These are phyloP conservation scores for Hippocampus guttulatus DNA, from an alignment of 2,113 vertebrate genomes.

Conservation along the genomic window DNA sequence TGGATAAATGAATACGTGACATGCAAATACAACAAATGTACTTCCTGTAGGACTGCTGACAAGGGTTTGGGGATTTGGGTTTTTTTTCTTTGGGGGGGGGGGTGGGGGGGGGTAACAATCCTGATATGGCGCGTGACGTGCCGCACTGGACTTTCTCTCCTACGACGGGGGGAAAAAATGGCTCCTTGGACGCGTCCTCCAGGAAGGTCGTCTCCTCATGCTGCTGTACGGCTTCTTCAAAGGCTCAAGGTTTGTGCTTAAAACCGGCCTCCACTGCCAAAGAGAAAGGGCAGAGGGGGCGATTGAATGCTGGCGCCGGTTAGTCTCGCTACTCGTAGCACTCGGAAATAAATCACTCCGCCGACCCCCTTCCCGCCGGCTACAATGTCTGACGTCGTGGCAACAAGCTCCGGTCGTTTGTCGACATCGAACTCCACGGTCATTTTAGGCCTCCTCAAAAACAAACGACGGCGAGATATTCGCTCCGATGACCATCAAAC, in stretches of 20 bases:
- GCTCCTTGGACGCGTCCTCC: background rate
- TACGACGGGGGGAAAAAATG: background rate
- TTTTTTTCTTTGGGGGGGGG: too few species aligned
- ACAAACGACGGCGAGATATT: too few species aligned
- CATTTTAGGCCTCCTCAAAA: too few species aligned
- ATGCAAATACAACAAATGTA: background rate
- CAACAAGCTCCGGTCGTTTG: too few species aligned
- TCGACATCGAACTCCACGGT: too few species aligned
- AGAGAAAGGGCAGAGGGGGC: too few species aligned
- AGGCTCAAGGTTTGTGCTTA: conserved; percentile 89
- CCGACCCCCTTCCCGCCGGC: too few species aligned
- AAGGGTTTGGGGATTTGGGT: background rate
- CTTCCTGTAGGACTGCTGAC: background rate
- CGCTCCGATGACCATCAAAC: too few species aligned
- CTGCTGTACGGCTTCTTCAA: background rate
- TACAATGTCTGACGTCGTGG: too few species aligned
- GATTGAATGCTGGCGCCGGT: background rate
- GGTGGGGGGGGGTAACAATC: background rate
- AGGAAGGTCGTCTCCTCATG: background rate
- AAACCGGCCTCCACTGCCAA: conserved; percentile 91
- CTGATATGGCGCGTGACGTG: background rate
- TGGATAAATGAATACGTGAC: background rate
- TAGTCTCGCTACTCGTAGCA: too few species aligned
- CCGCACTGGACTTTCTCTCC: background rate
- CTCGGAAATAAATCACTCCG: too few species aligned